Conservation (phyloP, 2,888 invertebrate genomes). For the Proisotoma minuta region DNA sequence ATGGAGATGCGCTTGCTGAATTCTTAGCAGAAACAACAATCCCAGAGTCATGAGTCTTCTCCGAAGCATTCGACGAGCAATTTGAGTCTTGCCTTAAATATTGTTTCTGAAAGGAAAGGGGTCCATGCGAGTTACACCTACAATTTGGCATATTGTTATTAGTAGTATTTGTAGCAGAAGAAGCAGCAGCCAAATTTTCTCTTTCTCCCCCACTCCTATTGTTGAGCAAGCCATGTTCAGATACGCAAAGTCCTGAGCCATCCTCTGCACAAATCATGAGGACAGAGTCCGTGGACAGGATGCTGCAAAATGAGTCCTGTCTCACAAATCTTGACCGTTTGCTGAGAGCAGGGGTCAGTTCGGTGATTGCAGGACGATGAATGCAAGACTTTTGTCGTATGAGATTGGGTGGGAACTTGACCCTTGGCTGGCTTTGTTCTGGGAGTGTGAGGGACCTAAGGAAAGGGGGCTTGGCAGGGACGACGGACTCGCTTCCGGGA, state of each 20-base stretch:
- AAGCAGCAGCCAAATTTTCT: neutral
- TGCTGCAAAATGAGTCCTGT: slow-evolving; percentile 47
- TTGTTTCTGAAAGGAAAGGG: slow-evolving; percentile 24
- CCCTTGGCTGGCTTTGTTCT: slow-evolving; percentile 45
- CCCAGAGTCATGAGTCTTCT: slow-evolving; percentile 48
- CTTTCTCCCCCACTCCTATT: neutral
- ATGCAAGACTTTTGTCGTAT: slow-evolving; percentile 43
- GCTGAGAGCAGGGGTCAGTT: slow-evolving; percentile 31
- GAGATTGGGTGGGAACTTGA: slow-evolving; percentile 46
- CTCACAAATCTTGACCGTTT: slow-evolving; percentile 42
- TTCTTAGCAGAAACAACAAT: slow-evolving; percentile 40
- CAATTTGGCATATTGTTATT: slow-evolving; percentile 17
- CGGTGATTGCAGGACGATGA: slow-evolving; percentile 25
- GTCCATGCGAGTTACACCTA: slow-evolving; percentile 21
- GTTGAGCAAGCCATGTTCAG: slow-evolving; percentile 27
- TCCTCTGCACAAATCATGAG: slow-evolving; percentile 46
- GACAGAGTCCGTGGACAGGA: slow-evolving; percentile 45
- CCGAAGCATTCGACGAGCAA: slow-evolving; percentile 47
- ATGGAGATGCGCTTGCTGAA: slow-evolving; percentile 5
- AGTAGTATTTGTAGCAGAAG: neutral
- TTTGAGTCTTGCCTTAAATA: slow-evolving; percentile 47
- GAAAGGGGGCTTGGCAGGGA: slow-evolving; percentile 40
- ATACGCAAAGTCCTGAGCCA: slow-evolving; percentile 21
- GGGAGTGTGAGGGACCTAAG: slow-evolving; percentile 45
- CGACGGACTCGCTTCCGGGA: slow-evolving; percentile 34